Base-by-base conservation (phyloP, 2,888 invertebrate species). In the Aspidiotus destructor region DNA sequence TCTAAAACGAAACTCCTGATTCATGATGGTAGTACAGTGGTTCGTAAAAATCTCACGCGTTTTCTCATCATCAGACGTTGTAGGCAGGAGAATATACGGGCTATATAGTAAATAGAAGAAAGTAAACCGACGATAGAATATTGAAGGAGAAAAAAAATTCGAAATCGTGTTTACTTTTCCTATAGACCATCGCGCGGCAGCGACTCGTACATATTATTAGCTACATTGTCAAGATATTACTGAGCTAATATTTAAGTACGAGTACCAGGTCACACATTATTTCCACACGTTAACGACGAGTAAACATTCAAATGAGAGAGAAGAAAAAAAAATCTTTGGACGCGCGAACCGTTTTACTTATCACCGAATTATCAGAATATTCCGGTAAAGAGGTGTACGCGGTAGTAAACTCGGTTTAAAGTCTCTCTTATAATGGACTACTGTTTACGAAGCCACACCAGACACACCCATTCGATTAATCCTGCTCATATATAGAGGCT, bases 401-500 rank as follows among this genome's bases (percentile, higher is more conserved):
- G 28, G 28, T 28, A 28, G 28, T 28, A 28, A 28, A 28, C 28
- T 28, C 28, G 15, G 54, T 48, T 40, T 53, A 41, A 64, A 67
- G 60, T 67, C 67, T 57, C 44, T 65, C 52, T 58, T 57, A 67
- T 58, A 65, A 62, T 55, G 44, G 57, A 67, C 67, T 67, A 67
- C 67, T 44, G 67, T 67, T 67, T 60, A 60, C 48, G 44, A n/a
- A 15, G 48, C n/a, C 57, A 17, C 41, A 44, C 44, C 40, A 16
- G 65, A 67, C 65, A 67, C 67, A 67, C 67, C 67, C 60, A 67
- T 67, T 60, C 67, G 58, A 67, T 67, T 67, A 67, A 67, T 64
- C 60, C 65, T 64, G 28, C n/a, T 28, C 28, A 28, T 28, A 28
- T 28, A 28, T 28, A 28, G 28, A 28, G 28, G 28, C 28, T 28